Evolutionary conservation across 1,140 invertebrate genomes (phyloP).

Genomic region (Paraescarpia echinospica): DNA sequence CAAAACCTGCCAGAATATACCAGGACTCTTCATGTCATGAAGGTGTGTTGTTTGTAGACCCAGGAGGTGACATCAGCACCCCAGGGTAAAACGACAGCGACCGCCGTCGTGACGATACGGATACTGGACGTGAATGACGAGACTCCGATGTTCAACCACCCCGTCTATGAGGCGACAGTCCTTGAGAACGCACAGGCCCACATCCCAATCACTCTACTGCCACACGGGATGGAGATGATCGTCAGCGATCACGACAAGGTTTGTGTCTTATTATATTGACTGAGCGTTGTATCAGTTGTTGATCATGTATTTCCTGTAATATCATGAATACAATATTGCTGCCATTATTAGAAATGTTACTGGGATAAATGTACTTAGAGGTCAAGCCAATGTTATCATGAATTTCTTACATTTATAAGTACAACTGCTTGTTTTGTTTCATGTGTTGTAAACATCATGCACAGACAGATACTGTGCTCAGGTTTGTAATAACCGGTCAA

Average conservation of each 20-base stretch:
- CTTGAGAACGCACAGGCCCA: conserved; percentile 86
- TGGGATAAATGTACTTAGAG: neutral
- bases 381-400: neutral
- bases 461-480: too few species aligned
- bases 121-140: conserved; percentile 95
- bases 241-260: conserved; percentile 19
- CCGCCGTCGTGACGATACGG: conserved; percentile 88
- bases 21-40: neutral
- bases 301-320: too few species aligned
- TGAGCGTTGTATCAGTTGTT: too few species aligned
- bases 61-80: conserved; percentile 67
- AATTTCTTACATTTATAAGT: neutral
- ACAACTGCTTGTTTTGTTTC: neutral
- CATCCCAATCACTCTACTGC: conserved; percentile 76
- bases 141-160: conserved; percentile 78
- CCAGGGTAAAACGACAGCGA: conserved; percentile 71
- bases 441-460: too few species aligned
- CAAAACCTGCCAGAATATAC: neutral
- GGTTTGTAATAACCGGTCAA: too few species aligned
- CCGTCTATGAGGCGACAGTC: conserved; percentile 81
- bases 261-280: neutral
- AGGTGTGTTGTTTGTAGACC: conserved; percentile 59
- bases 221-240: conserved; percentile 33
- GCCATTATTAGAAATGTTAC: neutral
- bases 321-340: neutral